Evolutionary conservation across 2,113 vertebrate genomes (phyloP), one percentile per base, ranked within the genome.

Genomic region (Labrus mixtus): DNA sequence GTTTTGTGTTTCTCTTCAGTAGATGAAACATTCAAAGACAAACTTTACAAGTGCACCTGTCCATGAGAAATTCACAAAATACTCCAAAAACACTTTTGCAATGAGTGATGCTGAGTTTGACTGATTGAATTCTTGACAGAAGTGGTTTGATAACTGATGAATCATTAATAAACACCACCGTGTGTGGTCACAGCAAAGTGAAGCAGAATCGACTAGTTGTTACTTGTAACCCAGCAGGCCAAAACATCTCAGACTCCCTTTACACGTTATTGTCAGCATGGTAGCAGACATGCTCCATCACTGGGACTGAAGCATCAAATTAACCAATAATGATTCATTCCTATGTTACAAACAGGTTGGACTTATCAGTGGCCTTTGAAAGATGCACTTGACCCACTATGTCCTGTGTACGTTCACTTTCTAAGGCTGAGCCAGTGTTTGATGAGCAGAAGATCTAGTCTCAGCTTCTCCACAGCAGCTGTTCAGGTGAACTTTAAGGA

Each of bases 401-500:
- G 25, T 54, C 54, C 55, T 71, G 65, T 75, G 80, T 66, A 53
- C n/a, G 20, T 50, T 76, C 10, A 57, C 54, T 33, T 29, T 54
- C 46, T 23, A 55, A 59, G 25, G 41, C 17, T 0, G 43, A 41
- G 76, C 57, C 68, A 16, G 73, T 4, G 3, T 39, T 46, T 45
- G 23, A 59, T 45, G 41, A 73, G 59, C 3, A 25, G 10, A 16
- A 74, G 46, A 77, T 76, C 65, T 73, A 36, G 64, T 55, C 11
- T 76, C 70, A 46, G 54, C 29, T 15, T 79, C 41, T 48, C 36
- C 41, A 19, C 62, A 68, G 62, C 85, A 88, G 83, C 82, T 83
- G 88, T 88, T 87, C 77, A 88, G 78, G 85, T 92, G 82, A 89
- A 87, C 73, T 76, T 80, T 79, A 77, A 60, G 67, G 43, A 68